Conservation (phyloP, 92 coral and sea anemone species). For the Parazoanthus swiftii region DNA sequence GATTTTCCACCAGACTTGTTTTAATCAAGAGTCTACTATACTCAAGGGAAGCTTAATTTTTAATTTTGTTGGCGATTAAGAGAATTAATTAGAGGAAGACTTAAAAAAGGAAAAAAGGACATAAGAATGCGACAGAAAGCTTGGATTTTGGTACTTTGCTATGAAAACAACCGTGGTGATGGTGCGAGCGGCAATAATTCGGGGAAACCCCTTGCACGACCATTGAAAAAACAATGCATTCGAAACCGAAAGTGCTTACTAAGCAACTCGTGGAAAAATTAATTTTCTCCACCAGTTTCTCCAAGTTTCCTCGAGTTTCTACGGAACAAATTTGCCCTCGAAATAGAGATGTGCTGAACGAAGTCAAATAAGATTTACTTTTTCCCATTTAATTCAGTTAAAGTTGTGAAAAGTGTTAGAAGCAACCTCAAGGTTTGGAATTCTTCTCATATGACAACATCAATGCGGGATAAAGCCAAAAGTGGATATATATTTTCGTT, state of each 20-base stretch:
- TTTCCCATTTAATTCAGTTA: not conserved
- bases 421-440: not conserved
- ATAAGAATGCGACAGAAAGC: too few relatives aligned
- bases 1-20: too few relatives aligned
- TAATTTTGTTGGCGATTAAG: too few relatives aligned
- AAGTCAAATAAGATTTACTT: slow-evolving; percentile 6
- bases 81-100: too few relatives aligned
- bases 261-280: not conserved
- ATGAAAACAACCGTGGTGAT: too few relatives aligned
- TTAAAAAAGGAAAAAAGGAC: too few relatives aligned
- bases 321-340: not conserved
- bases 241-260: slow-evolving; percentile 15
- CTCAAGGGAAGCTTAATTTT: too few relatives aligned
- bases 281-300: not conserved
- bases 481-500: too few relatives aligned
- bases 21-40: too few relatives aligned
- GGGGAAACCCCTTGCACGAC: not conserved
- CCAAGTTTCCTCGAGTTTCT: not conserved
- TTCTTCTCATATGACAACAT: not conserved
- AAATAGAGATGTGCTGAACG: not conserved
- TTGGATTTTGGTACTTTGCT: too few relatives aligned
- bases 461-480: too few relatives aligned
- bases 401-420: not conserved
- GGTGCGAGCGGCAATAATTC: not conserved
- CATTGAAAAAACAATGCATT: not conserved